Base-by-base conservation (phyloP, 2,797 vertebrate genomes). In the Botia almorhae region DNA sequence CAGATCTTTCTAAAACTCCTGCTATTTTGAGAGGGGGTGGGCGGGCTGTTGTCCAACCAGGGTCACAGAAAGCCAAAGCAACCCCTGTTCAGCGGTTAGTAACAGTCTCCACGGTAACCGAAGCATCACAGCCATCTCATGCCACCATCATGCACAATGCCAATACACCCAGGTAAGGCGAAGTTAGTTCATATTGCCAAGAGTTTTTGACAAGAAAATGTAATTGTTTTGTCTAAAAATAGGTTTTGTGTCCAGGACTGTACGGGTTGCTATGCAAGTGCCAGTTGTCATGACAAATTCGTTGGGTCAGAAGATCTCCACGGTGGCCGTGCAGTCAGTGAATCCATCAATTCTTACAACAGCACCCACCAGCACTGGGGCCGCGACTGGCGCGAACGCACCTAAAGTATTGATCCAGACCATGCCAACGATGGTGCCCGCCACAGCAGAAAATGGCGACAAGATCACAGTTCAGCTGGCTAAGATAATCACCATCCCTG, bases 401-500 rank as follows among this genome's bases (percentile, higher is more conserved):
- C 90, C 93, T 13, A 93, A 99, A 94, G 97, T 99, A 50, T 93
- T 99, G 84, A 96, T 99, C 90, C 98, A 99, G 93, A 98, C 97
- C 75, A 96, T 99, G 88, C 98, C 98, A 69, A 96, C 96, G 7
- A 94, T 98, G 95, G 92, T 98, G 85, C 96, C 96, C 3, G 88
- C 95, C 64, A 96, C 96, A 2, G 89, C 95, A 0, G 97, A 99
- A 82, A 98, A 96, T 0, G 96, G 96, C 81, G 97, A 99, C 85
- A 98, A 97, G 91, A 97, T 97, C 92, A 97, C 98, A 0, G 93
- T 99, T 89, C 98, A 98, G 89, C 95, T 98, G 83, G 96, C 97
- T 87, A 99, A 99, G 94, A 98, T 99, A 85, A 98, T 99, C 88
- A 98, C 98, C 0, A 98, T 98, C 92, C 97, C 97, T 0, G 96